A percentile compares a stretch with the other conserved stretches of the same genome.
Conservation (phyloP, 2,888 invertebrate genomes). For the Oscheius sp. region DNA sequence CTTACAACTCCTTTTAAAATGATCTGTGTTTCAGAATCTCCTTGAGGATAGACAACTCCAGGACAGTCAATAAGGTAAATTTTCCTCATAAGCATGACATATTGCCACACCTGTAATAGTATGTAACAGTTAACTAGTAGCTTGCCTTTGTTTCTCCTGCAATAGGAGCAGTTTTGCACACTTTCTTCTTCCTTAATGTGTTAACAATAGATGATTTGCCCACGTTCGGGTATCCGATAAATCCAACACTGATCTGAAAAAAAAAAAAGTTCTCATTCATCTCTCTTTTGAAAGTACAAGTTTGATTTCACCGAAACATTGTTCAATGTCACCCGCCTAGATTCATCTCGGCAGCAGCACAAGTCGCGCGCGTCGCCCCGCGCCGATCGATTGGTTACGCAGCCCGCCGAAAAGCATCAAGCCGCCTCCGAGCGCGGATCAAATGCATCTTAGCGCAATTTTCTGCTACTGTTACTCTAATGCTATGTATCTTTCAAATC, state of each 20-base stretch:
- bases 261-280: neutral
- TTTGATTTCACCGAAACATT: neutral
- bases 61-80: constrained; percentile 98
- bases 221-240: constrained; percentile 98
- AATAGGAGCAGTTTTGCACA: constrained; percentile 96
- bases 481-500: neutral
- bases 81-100: constrained; percentile 93
- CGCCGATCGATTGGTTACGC: constrained; percentile 26
- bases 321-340: neutral
- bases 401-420: constrained; percentile 13
- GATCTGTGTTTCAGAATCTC: constrained; percentile 86
- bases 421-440: constrained; percentile 11
- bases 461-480: neutral
- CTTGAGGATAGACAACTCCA: constrained; percentile 93
- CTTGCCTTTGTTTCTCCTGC: constrained; percentile 82
- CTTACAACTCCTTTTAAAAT: constrained; percentile 91
- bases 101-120: constrained; percentile 86
- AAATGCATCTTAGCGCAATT: neutral
- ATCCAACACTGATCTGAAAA: constrained; percentile 87
- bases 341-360: neutral
- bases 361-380: neutral
- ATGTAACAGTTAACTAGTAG: neutral
- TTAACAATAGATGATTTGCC: constrained; percentile 99
- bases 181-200: constrained; percentile 91
- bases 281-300: neutral